These are phyloP conservation scores for Acanthosepion lycidas DNA, from an alignment of 2,888 invertebrate genomes.

Conservation along the genomic window DNA sequence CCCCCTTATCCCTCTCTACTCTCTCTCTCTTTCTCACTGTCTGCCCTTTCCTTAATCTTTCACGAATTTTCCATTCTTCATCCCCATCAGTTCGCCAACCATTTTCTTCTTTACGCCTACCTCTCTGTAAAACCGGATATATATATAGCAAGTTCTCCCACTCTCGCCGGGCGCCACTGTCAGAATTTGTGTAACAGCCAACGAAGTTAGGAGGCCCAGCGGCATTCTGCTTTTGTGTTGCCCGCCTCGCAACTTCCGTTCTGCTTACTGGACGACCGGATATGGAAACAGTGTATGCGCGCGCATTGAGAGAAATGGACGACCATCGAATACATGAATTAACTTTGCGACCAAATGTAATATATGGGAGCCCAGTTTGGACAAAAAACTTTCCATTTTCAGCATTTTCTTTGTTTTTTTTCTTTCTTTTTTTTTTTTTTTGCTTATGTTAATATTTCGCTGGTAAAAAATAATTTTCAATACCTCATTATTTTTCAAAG, in stretches of 20 bases:
- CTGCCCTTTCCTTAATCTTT: background rate
- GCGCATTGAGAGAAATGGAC: background rate
- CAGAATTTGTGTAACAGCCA: background rate
- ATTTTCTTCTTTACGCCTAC: background rate
- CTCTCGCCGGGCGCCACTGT: background rate
- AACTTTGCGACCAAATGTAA: background rate
- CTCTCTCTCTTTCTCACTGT: background rate
- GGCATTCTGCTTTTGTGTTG: conserved; percentile 18
- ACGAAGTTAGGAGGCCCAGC: background rate
- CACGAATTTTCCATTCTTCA: background rate
- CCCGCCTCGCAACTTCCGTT: background rate
- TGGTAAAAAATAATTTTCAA: no score
- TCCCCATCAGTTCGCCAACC: background rate
- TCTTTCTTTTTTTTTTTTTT: no score
- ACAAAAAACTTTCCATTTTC: background rate
- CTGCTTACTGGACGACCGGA: background rate
- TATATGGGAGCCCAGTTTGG: background rate
- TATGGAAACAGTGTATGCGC: conserved; percentile 33
- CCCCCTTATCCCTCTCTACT: background rate
- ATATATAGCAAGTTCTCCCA: background rate
- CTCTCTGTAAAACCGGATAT: background rate
- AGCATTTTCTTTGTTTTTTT: background rate
- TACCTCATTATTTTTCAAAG: no score
- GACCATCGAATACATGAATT: background rate
- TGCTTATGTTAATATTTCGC: no score